Evolutionary conservation across 1,140 invertebrate genomes (phyloP).

Genomic region (Stegodyphus mimosarum): DNA sequence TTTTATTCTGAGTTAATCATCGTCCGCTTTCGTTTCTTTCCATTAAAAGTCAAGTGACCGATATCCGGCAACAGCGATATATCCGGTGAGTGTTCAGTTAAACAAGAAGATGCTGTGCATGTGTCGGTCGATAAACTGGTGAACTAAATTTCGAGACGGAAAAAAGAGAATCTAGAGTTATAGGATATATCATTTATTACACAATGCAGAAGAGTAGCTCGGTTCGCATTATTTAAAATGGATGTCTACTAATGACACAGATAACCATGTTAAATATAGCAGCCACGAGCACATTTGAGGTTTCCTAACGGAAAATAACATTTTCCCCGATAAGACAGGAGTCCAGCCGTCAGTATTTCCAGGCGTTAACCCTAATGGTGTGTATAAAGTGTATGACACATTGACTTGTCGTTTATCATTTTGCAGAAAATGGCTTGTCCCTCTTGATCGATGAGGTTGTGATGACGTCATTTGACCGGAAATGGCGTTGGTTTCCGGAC

Average conservation of each 20-base stretch:
- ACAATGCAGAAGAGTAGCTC: conserved; percentile 27
- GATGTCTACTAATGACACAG: conserved; percentile 41
- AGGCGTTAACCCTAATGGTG: conserved; percentile 57
- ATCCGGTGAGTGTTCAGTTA: neutral
- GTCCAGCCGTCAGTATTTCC: conserved; percentile 7
- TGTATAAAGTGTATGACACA: conserved; percentile 52
- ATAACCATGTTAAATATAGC: conserved; percentile 44
- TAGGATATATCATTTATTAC: conserved; percentile 12
- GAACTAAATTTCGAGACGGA: neutral
- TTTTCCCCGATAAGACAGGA: conserved; percentile 19
- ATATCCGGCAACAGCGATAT: conserved; percentile 26
- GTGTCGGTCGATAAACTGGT: neutral
- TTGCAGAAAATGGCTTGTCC: conserved; percentile 57
- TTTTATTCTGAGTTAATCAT: too few species aligned
- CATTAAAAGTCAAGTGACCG: conserved; percentile 20
- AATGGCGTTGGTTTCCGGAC: conserved; percentile 55
- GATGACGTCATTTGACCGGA: conserved; percentile 47
- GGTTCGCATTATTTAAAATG: conserved; percentile 47
- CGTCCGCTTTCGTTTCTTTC: neutral
- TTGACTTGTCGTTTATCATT: conserved; percentile 59
- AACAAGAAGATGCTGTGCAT: conserved; percentile 7
- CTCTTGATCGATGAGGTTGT: conserved; percentile 49
- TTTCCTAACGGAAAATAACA: conserved; percentile 47
- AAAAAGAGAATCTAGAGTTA: neutral
- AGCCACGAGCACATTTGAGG: conserved; percentile 17